These are phyloP conservation scores for Scaeva pyrastri DNA, from an alignment of 2,888 invertebrate species.

Conservation along the genomic window DNA sequence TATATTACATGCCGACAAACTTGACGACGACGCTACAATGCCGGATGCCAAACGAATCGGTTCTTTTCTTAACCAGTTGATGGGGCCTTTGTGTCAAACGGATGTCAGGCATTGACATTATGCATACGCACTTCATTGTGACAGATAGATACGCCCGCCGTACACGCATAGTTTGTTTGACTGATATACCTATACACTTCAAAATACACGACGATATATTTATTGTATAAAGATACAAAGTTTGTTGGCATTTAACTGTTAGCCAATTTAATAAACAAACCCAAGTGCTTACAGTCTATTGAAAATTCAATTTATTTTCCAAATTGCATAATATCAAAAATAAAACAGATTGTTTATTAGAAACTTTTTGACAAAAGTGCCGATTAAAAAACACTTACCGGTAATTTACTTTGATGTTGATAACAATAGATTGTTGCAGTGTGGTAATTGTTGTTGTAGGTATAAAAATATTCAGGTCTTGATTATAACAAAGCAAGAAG, in stretches of 20 bases:
- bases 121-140: constrained; percentile 8
- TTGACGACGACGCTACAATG: not conserved
- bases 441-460: no score
- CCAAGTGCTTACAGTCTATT: not conserved
- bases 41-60: not conserved
- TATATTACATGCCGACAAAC: not conserved
- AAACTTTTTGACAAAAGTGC: no score
- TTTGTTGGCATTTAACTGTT: constrained; percentile 5
- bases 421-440: no score
- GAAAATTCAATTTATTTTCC: not conserved
- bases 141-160: not conserved
- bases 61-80: not conserved
- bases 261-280: constrained; percentile 21
- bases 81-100: constrained; percentile 41
- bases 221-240: not conserved
- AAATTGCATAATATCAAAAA: not conserved
- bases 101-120: constrained; percentile 33
- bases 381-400: no score
- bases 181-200: constrained; percentile 22
- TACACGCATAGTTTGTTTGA: not conserved
- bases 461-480: no score
- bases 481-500: no score
- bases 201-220: not conserved
- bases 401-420: no score
- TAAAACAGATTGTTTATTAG: no score